These are phyloP conservation scores for Tiphia femorata DNA, from an alignment of 2,888 invertebrate genomes.

Conservation along the genomic window DNA sequence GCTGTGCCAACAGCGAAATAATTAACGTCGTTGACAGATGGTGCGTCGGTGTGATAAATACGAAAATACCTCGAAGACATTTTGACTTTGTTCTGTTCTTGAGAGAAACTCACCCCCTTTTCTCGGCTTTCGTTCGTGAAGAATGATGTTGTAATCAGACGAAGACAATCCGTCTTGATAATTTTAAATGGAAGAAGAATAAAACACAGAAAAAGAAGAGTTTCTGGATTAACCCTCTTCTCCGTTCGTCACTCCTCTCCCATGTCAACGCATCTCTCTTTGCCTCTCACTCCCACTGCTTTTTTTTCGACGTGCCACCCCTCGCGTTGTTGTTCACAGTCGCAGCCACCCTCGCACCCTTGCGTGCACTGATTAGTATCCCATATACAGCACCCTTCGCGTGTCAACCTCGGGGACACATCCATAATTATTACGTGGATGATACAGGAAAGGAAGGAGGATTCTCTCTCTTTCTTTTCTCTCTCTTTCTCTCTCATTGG, in stretches of 20 bases:
- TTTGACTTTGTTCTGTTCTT: neutral
- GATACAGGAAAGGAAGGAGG: conserved; percentile 17
- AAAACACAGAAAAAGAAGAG: neutral
- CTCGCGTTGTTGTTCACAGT: too few species aligned
- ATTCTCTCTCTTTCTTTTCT: too few species aligned
- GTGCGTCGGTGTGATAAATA: too few species aligned
- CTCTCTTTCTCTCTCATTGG: too few species aligned
- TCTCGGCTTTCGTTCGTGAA: neutral
- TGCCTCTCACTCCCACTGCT: neutral
- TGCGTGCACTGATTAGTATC: conserved; percentile 39
- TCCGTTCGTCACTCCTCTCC: neutral
- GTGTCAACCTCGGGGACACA: conserved; percentile 24
- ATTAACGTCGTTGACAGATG: too few species aligned
- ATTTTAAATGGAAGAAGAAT: too few species aligned
- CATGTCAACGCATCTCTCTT: neutral
- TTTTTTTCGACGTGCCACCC: neutral
- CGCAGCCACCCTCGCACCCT: too few species aligned
- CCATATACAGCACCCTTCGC: conserved; percentile 29
- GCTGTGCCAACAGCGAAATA: too few species aligned
- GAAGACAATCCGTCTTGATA: neutral
- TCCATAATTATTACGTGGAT: conserved; percentile 41
- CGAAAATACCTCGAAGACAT: neutral
- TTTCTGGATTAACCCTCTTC: conserved; percentile 3
- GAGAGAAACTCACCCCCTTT: neutral
- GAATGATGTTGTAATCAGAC: neutral